Base-by-base conservation (phyloP, 2,888 invertebrate genomes). In the Diadegma fenestrale region DNA sequence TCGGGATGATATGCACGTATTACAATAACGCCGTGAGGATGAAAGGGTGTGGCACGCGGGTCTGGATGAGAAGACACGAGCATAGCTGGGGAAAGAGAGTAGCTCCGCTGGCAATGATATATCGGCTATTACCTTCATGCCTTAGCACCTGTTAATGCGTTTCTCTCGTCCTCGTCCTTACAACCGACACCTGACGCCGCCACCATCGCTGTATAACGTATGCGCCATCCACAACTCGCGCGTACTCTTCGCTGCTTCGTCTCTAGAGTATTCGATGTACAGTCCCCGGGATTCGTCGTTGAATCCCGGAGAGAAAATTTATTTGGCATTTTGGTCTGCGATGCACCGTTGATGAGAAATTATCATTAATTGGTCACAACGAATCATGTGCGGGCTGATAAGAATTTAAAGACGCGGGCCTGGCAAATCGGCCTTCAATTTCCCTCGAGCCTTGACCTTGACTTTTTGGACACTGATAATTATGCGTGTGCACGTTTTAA, bases 71-170 rank as follows among this genome's bases (percentile, higher is more conserved):
- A 26, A 76, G 78, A 80, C n/a, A n/a, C 83, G 80, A 85, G 72
- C 80, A 85, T 85, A 75, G 85, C 80, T 79, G 85, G 54, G 84
- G 86, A 84, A 87, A 84, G 86, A 79, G 83, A 86, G 86, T 84
- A 84, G 81, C 84, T 68, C 41, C 79, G 54, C 85, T 80, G 87
- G 87, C 90, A 90, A 91, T 92, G 92, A 92, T 91, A 90, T 91
- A 92, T 91, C 90, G 90, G 90, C 90, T 90, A 91, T 91, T 92
- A 92, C 90, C 90, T 88, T 86, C 87, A 88, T 87, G 86, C 88
- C 88, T 86, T 88, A 90, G 89, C 91, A 92, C 92, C 92, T 92
- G 92, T 92, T 92, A 92, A 91, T 90, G 90, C 91, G 91, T 91
- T 91, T 92, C 91, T 90, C 90, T 89, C 87, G 87, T 86, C 76